Base-by-base conservation (phyloP, 2,797 vertebrate genomes). In the Chelmon rostratus region DNA sequence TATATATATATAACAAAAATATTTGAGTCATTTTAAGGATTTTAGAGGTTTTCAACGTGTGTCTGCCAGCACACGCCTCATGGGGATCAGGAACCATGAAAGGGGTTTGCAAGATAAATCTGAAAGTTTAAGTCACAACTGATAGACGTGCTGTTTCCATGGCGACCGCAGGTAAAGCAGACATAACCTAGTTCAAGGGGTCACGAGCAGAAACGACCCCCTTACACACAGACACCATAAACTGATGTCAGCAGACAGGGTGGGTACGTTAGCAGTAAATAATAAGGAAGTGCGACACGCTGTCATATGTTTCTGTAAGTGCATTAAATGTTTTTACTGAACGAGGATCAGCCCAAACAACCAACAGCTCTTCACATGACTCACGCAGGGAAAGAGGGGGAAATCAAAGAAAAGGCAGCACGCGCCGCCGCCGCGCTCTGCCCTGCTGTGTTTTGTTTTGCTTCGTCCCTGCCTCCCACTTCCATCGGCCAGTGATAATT, bases 401-500 rank as follows among this genome's bases (percentile, higher is more conserved):
- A 76, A 79, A 67, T 50, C 64, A 88, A 66, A 87, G 75, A 52
- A 59, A 50, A 84, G 3, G 66, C 23, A 44, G 65, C 31, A 58
- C 46, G 47, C 33, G 31, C 54, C 66, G 35, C 57, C 63, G 19
- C 50, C 72, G 76, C 42, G 50, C n/a, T 18, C 58, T 25, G 57
- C 44, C 68, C 64, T 10, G 65, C 80, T 78, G 79, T 35, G 75
- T 68, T 78, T 74, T 69, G 74, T 88, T 89, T 85, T 82, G 78
- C 66, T 57, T 74, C 23, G 16, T 70, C 73, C 58, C 76, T 71
- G 81, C 87, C 85, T 81, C 82, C 75, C 74, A 6, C 73, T 83
- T 87, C 82, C 88, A 79, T 78, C 86, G 92, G 91, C 85, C 89
- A 83, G 91, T 61, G 90, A 95, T 95, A 94, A 94, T 89, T 95